Conservation (phyloP, 2,113 vertebrate species). For the Nerophis ophidion region DNA sequence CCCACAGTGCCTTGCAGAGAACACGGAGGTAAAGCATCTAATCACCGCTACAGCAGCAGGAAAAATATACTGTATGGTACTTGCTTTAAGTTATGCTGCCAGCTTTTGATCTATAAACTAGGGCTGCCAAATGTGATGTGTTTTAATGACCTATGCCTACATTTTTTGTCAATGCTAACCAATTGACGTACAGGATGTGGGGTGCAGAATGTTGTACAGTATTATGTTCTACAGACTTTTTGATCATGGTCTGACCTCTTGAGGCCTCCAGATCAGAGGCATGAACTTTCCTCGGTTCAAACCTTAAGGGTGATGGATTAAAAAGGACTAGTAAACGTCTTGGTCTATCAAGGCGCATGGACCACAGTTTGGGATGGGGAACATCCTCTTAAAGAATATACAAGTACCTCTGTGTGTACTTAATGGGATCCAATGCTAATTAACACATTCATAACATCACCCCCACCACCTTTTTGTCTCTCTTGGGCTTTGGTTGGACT, state of each 20-base stretch:
- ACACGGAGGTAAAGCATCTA: constrained; percentile 32
- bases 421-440: constrained; percentile 57
- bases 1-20: constrained; percentile 62
- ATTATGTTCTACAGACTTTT: constrained; percentile 30
- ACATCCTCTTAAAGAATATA: constrained; percentile 68
- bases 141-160: not conserved
- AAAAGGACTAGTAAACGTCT: constrained; percentile 53
- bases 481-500: constrained; percentile 47
- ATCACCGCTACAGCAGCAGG: constrained; percentile 4
- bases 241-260: constrained; percentile 33
- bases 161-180: not conserved
- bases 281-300: constrained; percentile 33
- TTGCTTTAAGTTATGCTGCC: constrained; percentile 61
- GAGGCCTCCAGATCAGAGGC: constrained; percentile 42
- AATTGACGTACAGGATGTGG: not conserved
- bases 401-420: constrained; percentile 66
- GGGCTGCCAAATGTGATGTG: constrained; percentile 31
- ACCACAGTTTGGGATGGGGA: constrained; percentile 39
- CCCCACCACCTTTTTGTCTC: constrained; percentile 10
- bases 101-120: constrained; percentile 42
- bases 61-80: constrained; percentile 55
- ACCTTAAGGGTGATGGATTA: constrained; percentile 45
- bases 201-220: constrained; percentile 19
- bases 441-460: constrained; percentile 45
- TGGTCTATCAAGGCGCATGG: constrained; percentile 34